Evolutionary conservation across 2,888 invertebrate genomes (phyloP).

Genomic region (Synergus gifuensis): DNA sequence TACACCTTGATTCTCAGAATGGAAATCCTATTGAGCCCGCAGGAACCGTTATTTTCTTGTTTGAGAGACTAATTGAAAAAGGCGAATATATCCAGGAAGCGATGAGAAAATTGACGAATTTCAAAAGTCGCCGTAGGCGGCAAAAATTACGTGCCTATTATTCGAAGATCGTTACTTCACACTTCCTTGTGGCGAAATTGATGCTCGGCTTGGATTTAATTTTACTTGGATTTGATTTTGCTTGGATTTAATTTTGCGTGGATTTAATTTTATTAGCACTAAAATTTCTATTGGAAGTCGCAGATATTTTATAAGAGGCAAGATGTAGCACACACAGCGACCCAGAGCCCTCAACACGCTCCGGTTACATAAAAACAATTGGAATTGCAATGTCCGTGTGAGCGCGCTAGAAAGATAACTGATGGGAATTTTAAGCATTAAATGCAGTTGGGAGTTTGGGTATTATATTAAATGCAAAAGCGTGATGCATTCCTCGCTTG

Average conservation of each 20-base stretch:
- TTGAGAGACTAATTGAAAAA: conserved; percentile 31
- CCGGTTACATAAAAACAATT: neutral
- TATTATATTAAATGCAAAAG: neutral
- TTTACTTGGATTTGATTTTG: neutral
- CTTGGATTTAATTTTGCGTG: no score
- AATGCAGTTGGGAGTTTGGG: no score
- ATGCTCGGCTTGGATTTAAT: conserved; percentile 13
- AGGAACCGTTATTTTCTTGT: conserved; percentile 31
- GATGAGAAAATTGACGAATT: conserved; percentile 18
- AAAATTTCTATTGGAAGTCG: neutral
- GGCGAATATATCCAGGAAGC: conserved; percentile 6
- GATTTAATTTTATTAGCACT: conserved; percentile 15
- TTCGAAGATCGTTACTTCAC: conserved; percentile 11
- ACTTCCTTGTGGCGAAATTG: conserved; percentile 6
- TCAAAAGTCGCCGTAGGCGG: neutral
- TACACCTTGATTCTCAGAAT: conserved; percentile 36
- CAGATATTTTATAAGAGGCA: neutral
- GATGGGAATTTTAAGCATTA: neutral
- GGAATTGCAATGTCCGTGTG: neutral
- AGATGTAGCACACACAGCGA: neutral
- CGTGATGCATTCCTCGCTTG: conserved; percentile 10
- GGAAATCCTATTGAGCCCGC: conserved; percentile 40
- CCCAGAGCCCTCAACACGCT: neutral
- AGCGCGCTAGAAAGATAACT: neutral
- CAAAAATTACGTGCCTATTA: neutral